Base-by-base conservation (phyloP, 1,140 invertebrate genomes). In the Drosophila ananassae region DNA sequence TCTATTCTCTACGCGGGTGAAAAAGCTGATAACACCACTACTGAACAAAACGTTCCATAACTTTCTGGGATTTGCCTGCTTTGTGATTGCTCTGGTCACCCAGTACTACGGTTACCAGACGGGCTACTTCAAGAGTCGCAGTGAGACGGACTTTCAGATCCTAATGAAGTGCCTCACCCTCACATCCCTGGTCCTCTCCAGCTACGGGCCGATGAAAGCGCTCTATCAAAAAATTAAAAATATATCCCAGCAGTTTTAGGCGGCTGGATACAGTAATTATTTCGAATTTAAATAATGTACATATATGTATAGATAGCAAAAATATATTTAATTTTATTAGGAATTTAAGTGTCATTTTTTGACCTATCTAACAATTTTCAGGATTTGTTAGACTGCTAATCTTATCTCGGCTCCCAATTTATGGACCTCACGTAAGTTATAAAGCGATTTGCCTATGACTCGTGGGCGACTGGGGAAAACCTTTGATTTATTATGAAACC, bases 31-130 rank as follows among this genome's bases (percentile, higher is more conserved):
- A 24, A 58, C 87, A 0, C 91, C 91, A 3, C 50, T 91, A 24
- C 50, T 91, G 0, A 91, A 82, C 41, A 92, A 92, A 54, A 58
- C 85, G 0, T 67, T 90, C 9, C 91, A 92, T n/a, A 91, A 85
- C 55, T 75, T 91, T 17, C 46, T 91, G 48, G 89, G 91, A 10
- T 60, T 91, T 13, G 46, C 68, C 0, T 82, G 83, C 39, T 92
- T 91, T 37, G 77, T 89, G n/a, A 75, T 91, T 24, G 87, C 89
- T 1, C 41, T 91, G 46, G 58, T 74, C 28, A 79, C 89, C 6
- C 89, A 91, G 66, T 91, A 78, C 64, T 91, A 90, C 53, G 90
- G 91, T n/a, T 91, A 91, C 44, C 50, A 90, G 57, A 91, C 89
- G 12, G 84, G 87, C 6, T 91, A 83, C 53, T 89, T 91, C 47